These are phyloP conservation scores for Bujurquina vittata DNA, from an alignment of 2,113 vertebrate genomes.

Conservation along the genomic window DNA sequence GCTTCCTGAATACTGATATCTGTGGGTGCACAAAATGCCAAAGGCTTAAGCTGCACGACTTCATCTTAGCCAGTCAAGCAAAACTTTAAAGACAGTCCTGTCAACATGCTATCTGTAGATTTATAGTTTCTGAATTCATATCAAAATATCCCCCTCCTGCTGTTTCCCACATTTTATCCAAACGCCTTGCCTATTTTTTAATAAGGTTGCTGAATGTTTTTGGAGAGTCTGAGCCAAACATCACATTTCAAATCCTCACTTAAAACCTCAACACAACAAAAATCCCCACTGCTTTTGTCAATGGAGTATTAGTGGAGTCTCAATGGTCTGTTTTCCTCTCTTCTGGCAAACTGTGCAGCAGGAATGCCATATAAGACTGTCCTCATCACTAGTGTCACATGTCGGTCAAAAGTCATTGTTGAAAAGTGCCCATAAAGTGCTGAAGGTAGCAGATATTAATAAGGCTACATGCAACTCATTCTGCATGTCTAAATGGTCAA, in stretches of 20 bases:
- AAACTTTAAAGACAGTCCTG: conserved; percentile 26
- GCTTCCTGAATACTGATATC: conserved; percentile 47
- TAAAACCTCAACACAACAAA: conserved; percentile 22
- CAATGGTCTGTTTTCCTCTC: background rate
- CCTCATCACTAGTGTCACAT: background rate
- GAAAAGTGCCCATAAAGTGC: background rate
- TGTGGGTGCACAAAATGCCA: background rate
- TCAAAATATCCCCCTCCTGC: conserved; percentile 17
- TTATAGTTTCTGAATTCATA: conserved; percentile 36
- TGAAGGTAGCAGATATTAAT: background rate
- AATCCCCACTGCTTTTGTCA: conserved; percentile 21
- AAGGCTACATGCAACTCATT: background rate
- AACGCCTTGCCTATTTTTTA: background rate
- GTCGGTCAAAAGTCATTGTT: background rate
- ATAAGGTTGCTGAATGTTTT: conserved; percentile 20
- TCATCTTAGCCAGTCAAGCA: conserved; percentile 17
- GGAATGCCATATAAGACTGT: background rate
- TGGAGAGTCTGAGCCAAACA: background rate
- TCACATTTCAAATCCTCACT: background rate
- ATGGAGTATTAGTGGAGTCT: background rate
- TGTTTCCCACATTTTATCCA: conserved; percentile 24
- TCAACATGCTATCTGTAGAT: conserved; percentile 19
- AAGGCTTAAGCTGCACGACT: conserved; percentile 9
- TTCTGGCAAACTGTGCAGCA: background rate
- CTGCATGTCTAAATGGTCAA: conserved; percentile 13